Percentiles rank a stretch among this genome's conserved stretches.
Evolutionary conservation across 2,113 vertebrate species (phyloP).

Genomic region (Tragelaphus scriptus): DNA sequence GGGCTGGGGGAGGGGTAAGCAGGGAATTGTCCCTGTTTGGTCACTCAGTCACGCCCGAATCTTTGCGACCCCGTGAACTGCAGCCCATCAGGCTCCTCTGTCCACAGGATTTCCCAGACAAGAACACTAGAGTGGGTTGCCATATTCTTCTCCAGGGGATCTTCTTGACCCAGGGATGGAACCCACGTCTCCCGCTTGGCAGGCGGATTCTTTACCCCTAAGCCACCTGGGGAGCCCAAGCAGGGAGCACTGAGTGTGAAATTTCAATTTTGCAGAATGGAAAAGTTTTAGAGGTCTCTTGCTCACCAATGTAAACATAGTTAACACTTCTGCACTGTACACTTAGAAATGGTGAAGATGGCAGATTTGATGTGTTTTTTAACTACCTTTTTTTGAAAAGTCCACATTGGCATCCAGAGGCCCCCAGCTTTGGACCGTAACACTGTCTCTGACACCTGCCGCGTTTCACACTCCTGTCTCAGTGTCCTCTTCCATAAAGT

Average conservation of each 20-base stretch:
- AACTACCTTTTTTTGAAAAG: background rate
- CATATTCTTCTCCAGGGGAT: background rate
- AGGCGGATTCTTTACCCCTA: background rate
- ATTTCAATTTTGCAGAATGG: background rate
- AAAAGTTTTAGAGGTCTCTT: background rate
- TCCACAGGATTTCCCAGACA: background rate
- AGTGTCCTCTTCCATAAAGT: background rate
- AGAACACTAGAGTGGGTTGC: background rate
- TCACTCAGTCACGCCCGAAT: rapidly evolving
- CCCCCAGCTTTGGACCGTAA: too few relatives aligned
- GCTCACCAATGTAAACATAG: background rate
- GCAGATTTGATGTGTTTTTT: background rate
- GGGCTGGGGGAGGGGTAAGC: background rate
- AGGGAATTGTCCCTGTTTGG: background rate
- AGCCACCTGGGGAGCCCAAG: background rate
- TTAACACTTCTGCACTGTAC: background rate
- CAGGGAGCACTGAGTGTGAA: background rate
- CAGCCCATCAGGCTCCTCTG: background rate
- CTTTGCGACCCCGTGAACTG: background rate
- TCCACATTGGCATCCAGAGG: too few relatives aligned
- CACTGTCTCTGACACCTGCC: too few relatives aligned
- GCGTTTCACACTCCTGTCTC: background rate
- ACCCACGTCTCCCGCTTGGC: background rate
- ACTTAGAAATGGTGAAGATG: background rate
- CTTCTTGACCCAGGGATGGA: background rate